These are phyloP conservation scores for Coenonympha glycerion DNA, from an alignment of 2,888 invertebrate genomes.

Conservation along the genomic window DNA sequence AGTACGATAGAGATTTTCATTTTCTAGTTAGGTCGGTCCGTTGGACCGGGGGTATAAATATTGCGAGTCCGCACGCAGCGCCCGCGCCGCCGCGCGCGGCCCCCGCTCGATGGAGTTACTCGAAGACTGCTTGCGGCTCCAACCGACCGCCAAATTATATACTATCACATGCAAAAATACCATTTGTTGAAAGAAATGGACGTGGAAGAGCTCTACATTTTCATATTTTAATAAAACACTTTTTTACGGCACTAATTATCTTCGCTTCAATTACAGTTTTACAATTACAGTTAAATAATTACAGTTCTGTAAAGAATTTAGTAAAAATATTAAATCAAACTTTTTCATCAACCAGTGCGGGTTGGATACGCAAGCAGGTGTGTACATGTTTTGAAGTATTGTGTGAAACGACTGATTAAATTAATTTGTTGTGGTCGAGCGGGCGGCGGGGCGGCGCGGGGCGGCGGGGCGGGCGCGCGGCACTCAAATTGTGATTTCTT, in stretches of 20 bases:
- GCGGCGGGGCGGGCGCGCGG: conserved; percentile 34
- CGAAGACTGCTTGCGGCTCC: conserved; percentile 15
- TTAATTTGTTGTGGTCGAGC: conserved; percentile 49
- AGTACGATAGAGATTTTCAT: conserved; percentile 64
- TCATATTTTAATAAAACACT: no score
- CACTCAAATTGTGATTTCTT: conserved; percentile 71
- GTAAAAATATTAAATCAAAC: no score
- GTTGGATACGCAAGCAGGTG: conserved; percentile 16
- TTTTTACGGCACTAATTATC: no score
- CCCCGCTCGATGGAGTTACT: conserved; percentile 15
- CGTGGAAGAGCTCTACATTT: no score
- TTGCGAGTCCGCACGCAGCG: conserved; percentile 28
- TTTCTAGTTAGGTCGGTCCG: conserved; percentile 46
- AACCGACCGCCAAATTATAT: no score
- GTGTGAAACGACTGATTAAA: conserved; percentile 69
- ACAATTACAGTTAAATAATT: no score
- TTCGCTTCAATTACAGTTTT: no score
- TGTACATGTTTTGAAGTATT: conserved; percentile 51
- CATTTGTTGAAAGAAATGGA: no score
- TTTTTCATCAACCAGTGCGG: neutral
- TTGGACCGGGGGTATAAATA: conserved; percentile 39
- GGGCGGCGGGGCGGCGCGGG: conserved; percentile 38
- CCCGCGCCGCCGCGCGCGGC: conserved; percentile 20
- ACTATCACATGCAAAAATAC: no score
- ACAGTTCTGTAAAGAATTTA: no score